Evolutionary conservation across 2,888 invertebrate species (phyloP).

Genomic region (Eurytoma californica): DNA sequence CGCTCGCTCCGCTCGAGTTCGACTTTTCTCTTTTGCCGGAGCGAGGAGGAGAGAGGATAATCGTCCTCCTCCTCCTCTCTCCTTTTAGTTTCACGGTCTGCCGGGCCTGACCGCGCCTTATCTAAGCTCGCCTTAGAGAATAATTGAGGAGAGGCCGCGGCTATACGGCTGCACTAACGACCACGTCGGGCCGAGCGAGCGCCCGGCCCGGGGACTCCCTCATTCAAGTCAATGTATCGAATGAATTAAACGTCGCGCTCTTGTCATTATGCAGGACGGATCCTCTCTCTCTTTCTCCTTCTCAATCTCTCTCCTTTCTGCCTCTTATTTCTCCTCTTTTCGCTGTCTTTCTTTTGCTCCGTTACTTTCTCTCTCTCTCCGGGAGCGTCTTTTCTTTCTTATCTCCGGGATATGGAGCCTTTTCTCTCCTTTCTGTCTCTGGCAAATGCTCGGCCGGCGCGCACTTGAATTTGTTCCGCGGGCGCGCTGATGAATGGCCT

Average conservation of each 20-base stretch:
- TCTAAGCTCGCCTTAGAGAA: slow-evolving; percentile 62
- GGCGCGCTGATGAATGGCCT: slow-evolving; percentile 47
- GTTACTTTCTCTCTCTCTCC: neutral
- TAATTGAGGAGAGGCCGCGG: slow-evolving; percentile 47
- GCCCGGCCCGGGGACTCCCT: slow-evolving; percentile 12
- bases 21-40: slow-evolving; percentile 40
- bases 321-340: slow-evolving; percentile 12
- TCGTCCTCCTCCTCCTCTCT: neutral
- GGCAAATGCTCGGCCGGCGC: neutral
- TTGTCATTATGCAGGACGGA: slow-evolving; percentile 53
- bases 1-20: slow-evolving; percentile 28
- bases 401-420: neutral
- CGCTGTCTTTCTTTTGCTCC: neutral
- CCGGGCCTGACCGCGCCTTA: slow-evolving; percentile 68
- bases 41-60: slow-evolving; percentile 13
- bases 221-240: slow-evolving; percentile 54
- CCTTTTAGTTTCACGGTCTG: slow-evolving; percentile 69
- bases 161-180: slow-evolving; percentile 40
- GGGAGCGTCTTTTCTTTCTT: slow-evolving; percentile 13
- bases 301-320: neutral
- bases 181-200: slow-evolving; percentile 2
- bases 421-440: slow-evolving; percentile 26
- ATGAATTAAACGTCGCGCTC: slow-evolving; percentile 55
- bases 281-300: slow-evolving; percentile 15
- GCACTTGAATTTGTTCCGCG: slow-evolving; percentile 30